Base-by-base conservation (phyloP, 2,888 invertebrate genomes). In the Plutella xylostella region DNA sequence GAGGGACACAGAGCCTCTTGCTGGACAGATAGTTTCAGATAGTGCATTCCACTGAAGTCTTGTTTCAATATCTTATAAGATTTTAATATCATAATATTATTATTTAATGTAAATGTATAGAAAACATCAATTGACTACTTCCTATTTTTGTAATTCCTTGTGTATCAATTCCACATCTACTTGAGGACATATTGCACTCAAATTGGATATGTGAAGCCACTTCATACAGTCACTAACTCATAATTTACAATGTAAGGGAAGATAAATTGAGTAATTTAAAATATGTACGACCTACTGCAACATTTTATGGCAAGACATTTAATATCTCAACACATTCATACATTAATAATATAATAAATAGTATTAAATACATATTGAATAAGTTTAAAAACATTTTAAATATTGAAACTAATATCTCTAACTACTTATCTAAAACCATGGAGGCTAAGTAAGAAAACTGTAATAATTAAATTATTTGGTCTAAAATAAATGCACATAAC, bases 401-500 rank as follows among this genome's bases (percentile, higher is more conserved):
- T n/a, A n/a, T n/a, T n/a, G n/a, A n/a, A n/a, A n/a, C n/a, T n/a
- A n/a, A n/a, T n/a, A n/a, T n/a, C n/a, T n/a, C n/a, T n/a, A n/a
- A n/a, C 1, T 9, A 15, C 34, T 34, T 15, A 34, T 15, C 17
- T 28, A 28, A 34, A 15, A 17, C 17, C 34, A 12, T n/a, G n/a
- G 18, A 21, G 7, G 22, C 14, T 41, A 51, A 54, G 53, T 48
- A 50, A 55, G 55, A 51, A 54, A 52, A 53, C 50, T 48, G 62
- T 69, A 67, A 61, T 64, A 70, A 57, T 54, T 55, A 63, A 43
- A 37, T 63, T 65, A 67, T 80, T 75, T 80, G 79, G 79, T 76
- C 61, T 68, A 67, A 72, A 68, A 65, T 80, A 82, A 82, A 82
- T 82, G 82, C 82, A 78, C 63, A 65, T 63, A 59, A n/a, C n/a